These are phyloP conservation scores for Pogonomyrmex barbatus DNA, from an alignment of 1,140 invertebrate genomes.

Conservation along the genomic window DNA sequence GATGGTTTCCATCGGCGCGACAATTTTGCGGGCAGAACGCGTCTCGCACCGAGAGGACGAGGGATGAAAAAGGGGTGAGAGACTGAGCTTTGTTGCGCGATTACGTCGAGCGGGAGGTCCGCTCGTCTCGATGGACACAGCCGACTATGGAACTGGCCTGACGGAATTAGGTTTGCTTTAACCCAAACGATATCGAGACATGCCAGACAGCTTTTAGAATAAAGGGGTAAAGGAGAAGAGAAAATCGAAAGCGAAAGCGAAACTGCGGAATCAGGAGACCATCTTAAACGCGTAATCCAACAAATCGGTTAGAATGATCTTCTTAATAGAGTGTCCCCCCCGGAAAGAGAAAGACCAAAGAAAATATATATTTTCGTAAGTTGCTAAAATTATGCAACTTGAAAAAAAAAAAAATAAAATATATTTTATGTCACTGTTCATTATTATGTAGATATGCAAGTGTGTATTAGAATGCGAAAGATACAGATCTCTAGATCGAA, in stretches of 20 bases:
- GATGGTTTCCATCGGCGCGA: slow-evolving; percentile 37
- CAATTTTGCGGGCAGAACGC: slow-evolving; percentile 56
- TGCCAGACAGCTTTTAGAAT: slow-evolving; percentile 49
- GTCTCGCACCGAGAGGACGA: background rate
- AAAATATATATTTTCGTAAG: background rate
- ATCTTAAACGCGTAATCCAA: slow-evolving; percentile 65
- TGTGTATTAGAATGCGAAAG: background rate
- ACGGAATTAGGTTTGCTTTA: slow-evolving; percentile 77
- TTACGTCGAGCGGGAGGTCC: slow-evolving; percentile 71
- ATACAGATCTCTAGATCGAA: slow-evolving; percentile 12
- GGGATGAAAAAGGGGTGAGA: slow-evolving; percentile 53
- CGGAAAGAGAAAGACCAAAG: background rate
- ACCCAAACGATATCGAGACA: slow-evolving; percentile 72
- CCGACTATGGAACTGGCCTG: slow-evolving; percentile 58
- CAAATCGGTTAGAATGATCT: slow-evolving; percentile 38
- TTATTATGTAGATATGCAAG: too few species aligned
- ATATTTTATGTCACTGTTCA: background rate
- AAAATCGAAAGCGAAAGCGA: background rate
- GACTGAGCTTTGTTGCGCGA: slow-evolving; percentile 77
- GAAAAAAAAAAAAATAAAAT: background rate
- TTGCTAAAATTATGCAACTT: background rate
- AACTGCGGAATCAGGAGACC: slow-evolving; percentile 7
- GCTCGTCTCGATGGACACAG: slow-evolving; percentile 66
- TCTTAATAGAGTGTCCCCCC: slow-evolving; percentile 23
- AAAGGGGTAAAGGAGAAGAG: slow-evolving; percentile 33